A percentile compares a stretch with the other conserved stretches of the same genome.
These are phyloP conservation scores for Corbicula japonica DNA, from an alignment of 2,888 invertebrate species.

Conservation along the genomic window DNA sequence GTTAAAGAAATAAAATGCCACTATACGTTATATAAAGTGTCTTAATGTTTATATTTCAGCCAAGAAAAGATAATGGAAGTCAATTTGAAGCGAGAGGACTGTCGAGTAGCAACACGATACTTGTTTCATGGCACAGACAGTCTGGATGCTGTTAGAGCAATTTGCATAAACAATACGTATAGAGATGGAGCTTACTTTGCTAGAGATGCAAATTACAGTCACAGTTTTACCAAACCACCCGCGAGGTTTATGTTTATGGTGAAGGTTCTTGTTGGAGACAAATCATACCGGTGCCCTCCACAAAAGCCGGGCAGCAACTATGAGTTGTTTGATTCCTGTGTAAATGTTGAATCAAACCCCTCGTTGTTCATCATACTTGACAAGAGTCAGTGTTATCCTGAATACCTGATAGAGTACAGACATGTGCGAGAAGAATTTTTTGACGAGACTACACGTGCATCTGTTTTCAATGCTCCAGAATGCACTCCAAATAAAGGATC, in stretches of 20 bases:
- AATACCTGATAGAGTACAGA: constrained; percentile 74
- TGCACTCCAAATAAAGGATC: too few species aligned
- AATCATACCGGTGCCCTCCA: constrained; percentile 67
- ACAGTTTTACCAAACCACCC: constrained; percentile 46
- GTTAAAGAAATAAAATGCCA: too few species aligned
- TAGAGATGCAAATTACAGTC: constrained; percentile 65
- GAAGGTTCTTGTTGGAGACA: constrained; percentile 73
- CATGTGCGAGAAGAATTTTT: too few species aligned
- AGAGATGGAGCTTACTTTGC: constrained; percentile 76
- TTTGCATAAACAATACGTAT: constrained; percentile 72
- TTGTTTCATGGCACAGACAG: constrained; percentile 77
- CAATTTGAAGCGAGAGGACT: not conserved
- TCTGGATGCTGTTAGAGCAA: constrained; percentile 66
- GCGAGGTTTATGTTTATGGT: constrained; percentile 75
- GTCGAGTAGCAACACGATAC: not conserved
- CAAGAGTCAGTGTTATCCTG: constrained; percentile 75
- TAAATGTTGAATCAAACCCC: constrained; percentile 68
- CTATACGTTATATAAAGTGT: too few species aligned
- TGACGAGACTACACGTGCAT: too few species aligned
- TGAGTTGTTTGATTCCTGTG: constrained; percentile 76
- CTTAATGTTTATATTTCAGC: too few species aligned
- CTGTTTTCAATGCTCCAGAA: too few species aligned
- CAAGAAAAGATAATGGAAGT: constrained; percentile 6
- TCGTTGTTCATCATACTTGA: constrained; percentile 75
- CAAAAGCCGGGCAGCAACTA: constrained; percentile 52